Evolutionary conservation across 2,797 vertebrate genomes (phyloP).

Genomic region (Eospalax fontanierii): DNA sequence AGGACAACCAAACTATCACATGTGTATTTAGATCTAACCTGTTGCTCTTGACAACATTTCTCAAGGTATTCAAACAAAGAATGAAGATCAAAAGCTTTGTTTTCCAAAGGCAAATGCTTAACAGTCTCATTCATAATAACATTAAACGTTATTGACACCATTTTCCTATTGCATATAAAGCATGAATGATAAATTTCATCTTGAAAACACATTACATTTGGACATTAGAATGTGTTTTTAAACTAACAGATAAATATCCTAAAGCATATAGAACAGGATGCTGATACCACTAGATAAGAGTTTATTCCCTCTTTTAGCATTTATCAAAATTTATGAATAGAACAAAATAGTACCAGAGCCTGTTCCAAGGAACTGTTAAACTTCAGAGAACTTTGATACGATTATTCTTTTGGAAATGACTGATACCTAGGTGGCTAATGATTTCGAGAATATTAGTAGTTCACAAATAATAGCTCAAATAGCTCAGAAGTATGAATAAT

Average conservation of each 20-base stretch:
- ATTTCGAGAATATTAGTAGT: background rate
- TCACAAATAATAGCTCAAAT: constrained; percentile 15
- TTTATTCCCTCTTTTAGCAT: background rate
- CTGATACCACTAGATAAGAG: constrained; percentile 54
- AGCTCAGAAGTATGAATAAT: background rate
- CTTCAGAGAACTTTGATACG: constrained; percentile 32
- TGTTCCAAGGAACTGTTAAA: constrained; percentile 3
- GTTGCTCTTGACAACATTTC: constrained; percentile 44
- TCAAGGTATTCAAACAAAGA: constrained; percentile 1
- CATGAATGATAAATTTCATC: constrained; percentile 49
- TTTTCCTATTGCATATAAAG: background rate
- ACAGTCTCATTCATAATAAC: background rate
- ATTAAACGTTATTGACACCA: constrained; percentile 8
- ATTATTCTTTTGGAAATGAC: constrained; percentile 38
- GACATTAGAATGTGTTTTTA: constrained; percentile 57
- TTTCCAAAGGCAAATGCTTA: constrained; percentile 65
- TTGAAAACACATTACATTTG: constrained; percentile 57
- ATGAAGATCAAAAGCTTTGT: constrained; percentile 15
- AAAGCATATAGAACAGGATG: constrained; percentile 60
- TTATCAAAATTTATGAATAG: constrained; percentile 67
- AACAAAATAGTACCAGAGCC: constrained; percentile 11
- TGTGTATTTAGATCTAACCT: constrained; percentile 31
- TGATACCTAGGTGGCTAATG: constrained; percentile 14
- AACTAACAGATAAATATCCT: constrained; percentile 35
- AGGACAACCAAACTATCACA: constrained; percentile 34